Evolutionary conservation across 2,888 invertebrate genomes (phyloP).

Genomic region (Gasteruption jaculator): DNA sequence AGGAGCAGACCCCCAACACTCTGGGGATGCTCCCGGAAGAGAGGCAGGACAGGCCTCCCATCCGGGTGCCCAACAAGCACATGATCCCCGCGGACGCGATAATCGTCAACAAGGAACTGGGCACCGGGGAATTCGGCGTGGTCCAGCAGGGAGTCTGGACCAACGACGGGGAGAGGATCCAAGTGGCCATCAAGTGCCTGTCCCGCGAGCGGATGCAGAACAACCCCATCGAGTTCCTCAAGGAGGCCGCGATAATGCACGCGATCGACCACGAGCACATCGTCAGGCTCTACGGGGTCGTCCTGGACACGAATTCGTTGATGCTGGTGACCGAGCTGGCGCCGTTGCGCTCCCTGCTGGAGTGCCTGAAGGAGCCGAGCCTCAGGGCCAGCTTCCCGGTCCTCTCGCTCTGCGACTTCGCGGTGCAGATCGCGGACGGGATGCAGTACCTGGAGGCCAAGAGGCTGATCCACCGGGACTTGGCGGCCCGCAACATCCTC

Average conservation of each 20-base stretch:
- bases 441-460: conserved; percentile 97
- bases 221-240: conserved; percentile 93
- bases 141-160: conserved; percentile 98
- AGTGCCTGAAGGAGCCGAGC: conserved; percentile 92
- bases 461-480: conserved; percentile 93
- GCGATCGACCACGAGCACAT: conserved; percentile 96
- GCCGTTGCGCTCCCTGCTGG: conserved; percentile 87
- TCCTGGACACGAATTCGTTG: conserved; percentile 83
- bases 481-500: conserved; percentile 95
- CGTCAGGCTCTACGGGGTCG: conserved; percentile 95
- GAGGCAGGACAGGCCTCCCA: conserved; percentile 47
- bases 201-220: conserved; percentile 93
- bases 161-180: conserved; percentile 86
- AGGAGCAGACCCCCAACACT: conserved; percentile 44
- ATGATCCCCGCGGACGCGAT: conserved; percentile 83
- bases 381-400: conserved; percentile 89
- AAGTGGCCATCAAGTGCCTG: conserved; percentile 96
- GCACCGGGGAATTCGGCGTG: conserved; percentile 96
- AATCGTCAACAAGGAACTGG: conserved; percentile 89
- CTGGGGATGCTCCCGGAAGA: conserved; percentile 47
- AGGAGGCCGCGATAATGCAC: conserved; percentile 98
- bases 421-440: conserved; percentile 93
- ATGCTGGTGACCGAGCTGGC: conserved; percentile 88
- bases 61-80: conserved; percentile 76
- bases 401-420: conserved; percentile 88